These are phyloP conservation scores for Perca schrenkii DNA, from an alignment of 2,113 vertebrate genomes.

Conservation along the genomic window DNA sequence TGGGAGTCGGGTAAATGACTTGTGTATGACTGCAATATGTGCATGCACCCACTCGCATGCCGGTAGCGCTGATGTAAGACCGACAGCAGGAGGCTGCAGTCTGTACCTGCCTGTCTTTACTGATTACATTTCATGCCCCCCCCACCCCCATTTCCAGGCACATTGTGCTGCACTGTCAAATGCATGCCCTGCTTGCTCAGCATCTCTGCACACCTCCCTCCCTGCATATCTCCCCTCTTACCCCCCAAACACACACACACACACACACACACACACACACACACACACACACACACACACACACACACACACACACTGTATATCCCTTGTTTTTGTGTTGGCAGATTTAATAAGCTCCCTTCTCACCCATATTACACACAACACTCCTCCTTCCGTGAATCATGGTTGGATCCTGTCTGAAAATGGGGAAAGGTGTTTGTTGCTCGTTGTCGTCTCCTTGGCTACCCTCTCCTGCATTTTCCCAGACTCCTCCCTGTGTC, in stretches of 20 bases:
- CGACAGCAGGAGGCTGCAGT: conserved; percentile 29
- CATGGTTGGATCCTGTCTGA: conserved; percentile 4
- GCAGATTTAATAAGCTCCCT: conserved; percentile 71
- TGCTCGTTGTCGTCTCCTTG: conserved; percentile 13
- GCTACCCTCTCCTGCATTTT: conserved; percentile 23
- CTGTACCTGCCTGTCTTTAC: conserved; percentile 44
- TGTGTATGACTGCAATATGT: neutral
- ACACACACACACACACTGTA: conserved; percentile 23
- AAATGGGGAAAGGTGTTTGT: conserved; percentile 32
- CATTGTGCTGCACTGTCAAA: conserved; percentile 58
- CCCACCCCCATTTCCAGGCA: conserved; percentile 28
- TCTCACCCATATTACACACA: conserved; percentile 33
- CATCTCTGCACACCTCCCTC: conserved; percentile 33
- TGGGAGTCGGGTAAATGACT: neutral
- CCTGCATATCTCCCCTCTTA: neutral
- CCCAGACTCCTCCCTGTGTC: conserved; percentile 12
- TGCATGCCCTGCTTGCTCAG: conserved; percentile 64
- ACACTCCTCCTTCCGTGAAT: conserved; percentile 20
- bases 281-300: conserved; percentile 31
- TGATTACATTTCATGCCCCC: conserved; percentile 40
- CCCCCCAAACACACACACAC: conserved; percentile 15
- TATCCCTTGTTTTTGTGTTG: conserved; percentile 42
- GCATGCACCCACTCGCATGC: neutral
- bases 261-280: conserved; percentile 31
- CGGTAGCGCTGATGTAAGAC: conserved; percentile 10